Conservation (phyloP, 2,113 vertebrate genomes). For the Paralichthys olivaceus region DNA sequence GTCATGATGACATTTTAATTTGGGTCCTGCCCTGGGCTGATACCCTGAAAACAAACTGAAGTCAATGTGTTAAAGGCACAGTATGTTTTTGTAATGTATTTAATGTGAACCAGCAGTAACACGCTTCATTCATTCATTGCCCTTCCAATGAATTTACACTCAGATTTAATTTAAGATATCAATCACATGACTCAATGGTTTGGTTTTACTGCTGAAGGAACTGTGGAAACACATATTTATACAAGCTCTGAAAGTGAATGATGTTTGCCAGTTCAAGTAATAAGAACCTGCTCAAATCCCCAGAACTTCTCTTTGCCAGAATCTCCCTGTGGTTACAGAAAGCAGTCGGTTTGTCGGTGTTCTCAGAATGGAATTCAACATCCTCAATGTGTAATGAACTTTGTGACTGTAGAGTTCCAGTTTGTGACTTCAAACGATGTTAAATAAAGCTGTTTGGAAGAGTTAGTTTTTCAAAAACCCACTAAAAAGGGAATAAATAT, state of each 20-base stretch:
- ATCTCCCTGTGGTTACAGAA: neutral
- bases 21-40: neutral
- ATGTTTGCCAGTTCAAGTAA: neutral
- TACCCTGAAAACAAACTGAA: constrained; percentile 25
- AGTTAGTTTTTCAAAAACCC: no score
- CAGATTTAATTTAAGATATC: constrained; percentile 4
- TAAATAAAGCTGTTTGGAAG: no score
- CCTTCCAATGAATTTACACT: neutral
- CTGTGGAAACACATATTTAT: neutral
- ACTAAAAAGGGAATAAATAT: no score
- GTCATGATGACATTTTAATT: neutral
- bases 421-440: no score
- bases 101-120: constrained; percentile 9
- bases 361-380: neutral
- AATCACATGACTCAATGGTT: constrained; percentile 14
- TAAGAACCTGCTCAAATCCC: constrained; percentile 14
- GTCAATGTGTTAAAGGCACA: neutral
- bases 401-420: no score
- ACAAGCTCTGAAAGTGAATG: constrained; percentile 2
- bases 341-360: neutral
- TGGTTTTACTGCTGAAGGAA: constrained; percentile 14
- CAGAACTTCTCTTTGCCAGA: neutral
- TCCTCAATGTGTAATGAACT: no score
- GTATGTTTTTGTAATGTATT: neutral
- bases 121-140: constrained; percentile 2